phyloP scores from a whole-genome alignment of 2,113 vertebrate species.

The Polyodon spathula region DNA sequence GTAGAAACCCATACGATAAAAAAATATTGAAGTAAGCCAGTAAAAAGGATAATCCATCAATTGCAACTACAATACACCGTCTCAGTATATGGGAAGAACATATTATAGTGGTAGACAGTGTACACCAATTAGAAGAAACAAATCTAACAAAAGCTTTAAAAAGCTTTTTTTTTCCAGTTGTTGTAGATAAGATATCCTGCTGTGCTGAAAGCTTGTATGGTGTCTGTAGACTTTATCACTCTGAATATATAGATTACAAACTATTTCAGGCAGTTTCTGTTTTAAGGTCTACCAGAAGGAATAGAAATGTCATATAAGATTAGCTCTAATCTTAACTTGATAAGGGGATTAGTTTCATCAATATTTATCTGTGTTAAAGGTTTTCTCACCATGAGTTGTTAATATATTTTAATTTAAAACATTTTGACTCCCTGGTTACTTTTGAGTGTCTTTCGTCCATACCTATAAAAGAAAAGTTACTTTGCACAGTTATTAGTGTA shows the following conservation, averaged over 20 bases:
- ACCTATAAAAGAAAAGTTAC: constrained; percentile 6
- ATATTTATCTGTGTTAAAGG: constrained; percentile 5
- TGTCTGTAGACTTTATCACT: not conserved
- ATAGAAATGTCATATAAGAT: constrained; percentile 3
- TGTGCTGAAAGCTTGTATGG: constrained; percentile 3
- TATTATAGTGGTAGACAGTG: not conserved
- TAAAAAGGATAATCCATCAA: too few species aligned
- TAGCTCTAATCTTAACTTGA: constrained; percentile 3
- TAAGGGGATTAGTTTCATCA: constrained; percentile 14
- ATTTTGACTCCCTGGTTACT: too few species aligned
- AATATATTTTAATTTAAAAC: constrained; percentile 13
- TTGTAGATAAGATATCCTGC: not conserved
- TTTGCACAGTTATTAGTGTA: constrained; percentile 19
- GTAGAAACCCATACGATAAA: not conserved
- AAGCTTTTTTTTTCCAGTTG: not conserved
- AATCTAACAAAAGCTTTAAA: not conserved
- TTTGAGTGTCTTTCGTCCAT: too few species aligned
- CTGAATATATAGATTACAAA: not conserved
- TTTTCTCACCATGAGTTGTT: constrained; percentile 5
- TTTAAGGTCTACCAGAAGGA: not conserved
- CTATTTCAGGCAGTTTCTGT: not conserved
- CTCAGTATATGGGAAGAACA: too few species aligned
- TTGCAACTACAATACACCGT: too few species aligned
- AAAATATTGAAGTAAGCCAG: not conserved
- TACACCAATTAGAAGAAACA: not conserved